Percentiles rank a stretch among this genome's conserved stretches.
phyloP scores from a whole-genome alignment of 2,113 vertebrate species.

The Candoia aspera region DNA sequence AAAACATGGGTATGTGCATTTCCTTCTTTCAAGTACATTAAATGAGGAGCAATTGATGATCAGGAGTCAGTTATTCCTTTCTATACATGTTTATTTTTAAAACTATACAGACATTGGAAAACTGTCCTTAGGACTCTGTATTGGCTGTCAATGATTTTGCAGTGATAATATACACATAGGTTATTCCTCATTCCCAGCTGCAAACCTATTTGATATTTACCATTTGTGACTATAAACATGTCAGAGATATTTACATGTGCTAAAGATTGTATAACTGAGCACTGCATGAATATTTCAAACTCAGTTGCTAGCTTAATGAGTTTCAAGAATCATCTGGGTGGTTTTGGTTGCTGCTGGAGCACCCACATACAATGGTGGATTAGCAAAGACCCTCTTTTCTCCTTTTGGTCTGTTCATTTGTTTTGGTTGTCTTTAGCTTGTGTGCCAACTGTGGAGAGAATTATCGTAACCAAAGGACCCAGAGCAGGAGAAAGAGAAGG shows the following conservation, averaged over 20 bases:
- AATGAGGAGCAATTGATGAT: constrained; percentile 65
- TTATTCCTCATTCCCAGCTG: constrained; percentile 56
- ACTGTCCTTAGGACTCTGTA: constrained; percentile 56
- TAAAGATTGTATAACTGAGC: constrained; percentile 75
- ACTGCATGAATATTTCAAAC: constrained; percentile 63
- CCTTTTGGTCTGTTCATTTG: constrained; percentile 32
- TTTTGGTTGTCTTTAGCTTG: constrained; percentile 53
- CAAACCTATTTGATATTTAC: constrained; percentile 63
- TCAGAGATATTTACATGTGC: constrained; percentile 82
- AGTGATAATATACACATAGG: constrained; percentile 50
- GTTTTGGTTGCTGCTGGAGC: constrained; percentile 50
- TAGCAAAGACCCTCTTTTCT: constrained; percentile 51
- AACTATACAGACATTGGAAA: constrained; percentile 74
- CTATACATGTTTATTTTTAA: constrained; percentile 69
- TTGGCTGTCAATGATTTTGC: constrained; percentile 57
- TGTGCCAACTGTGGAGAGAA: constrained; percentile 41
- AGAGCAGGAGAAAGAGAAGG: constrained; percentile 36
- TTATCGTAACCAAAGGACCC: constrained; percentile 51
- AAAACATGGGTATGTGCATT: constrained; percentile 86
- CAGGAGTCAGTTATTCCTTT: constrained; percentile 61
- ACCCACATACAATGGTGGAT: constrained; percentile 54
- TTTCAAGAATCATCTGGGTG: constrained; percentile 67
- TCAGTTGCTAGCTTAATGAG: constrained; percentile 48
- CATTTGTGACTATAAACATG: constrained; percentile 75
- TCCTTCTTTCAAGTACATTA: constrained; percentile 83